Percentiles rank a stretch among this genome's conserved stretches.
phyloP scores from a whole-genome alignment of 1,140 invertebrate genomes.

The Rhynchophorus ferrugineus region DNA sequence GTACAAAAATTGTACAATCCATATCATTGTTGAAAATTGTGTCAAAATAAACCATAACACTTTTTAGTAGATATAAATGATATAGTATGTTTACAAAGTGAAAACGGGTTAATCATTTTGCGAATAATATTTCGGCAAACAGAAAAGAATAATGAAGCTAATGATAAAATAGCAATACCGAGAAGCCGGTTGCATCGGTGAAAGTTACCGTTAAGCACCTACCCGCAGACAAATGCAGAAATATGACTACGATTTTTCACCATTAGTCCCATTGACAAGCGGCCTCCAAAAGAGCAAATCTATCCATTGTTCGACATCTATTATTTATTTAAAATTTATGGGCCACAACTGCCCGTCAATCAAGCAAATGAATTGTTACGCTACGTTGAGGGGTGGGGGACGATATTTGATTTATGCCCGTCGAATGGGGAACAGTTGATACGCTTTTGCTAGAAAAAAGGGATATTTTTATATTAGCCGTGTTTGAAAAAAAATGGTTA shows the following conservation, averaged over 20 bases:
- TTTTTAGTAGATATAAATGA: too few relatives aligned
- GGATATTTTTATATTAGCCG: neutral
- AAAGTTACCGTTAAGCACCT: neutral
- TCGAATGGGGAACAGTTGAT: neutral
- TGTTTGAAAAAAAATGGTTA: neutral
- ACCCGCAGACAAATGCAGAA: constrained; percentile 12
- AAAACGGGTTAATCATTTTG: too few relatives aligned
- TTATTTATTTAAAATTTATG: constrained; percentile 24
- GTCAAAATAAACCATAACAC: too few relatives aligned
- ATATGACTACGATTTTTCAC: constrained; percentile 21
- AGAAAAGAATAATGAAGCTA: too few relatives aligned
- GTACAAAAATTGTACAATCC: too few relatives aligned
- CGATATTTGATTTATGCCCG: constrained; percentile 7
- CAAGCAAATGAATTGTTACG: constrained; percentile 19
- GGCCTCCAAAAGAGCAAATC: constrained; percentile 13
- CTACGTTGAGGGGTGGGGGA: constrained; percentile 6
- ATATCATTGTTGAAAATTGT: too few relatives aligned
- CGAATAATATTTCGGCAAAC: too few relatives aligned
- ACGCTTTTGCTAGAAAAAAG: neutral
- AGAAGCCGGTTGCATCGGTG: neutral
- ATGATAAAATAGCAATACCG: neutral
- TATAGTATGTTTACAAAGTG: too few relatives aligned
- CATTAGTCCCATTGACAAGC: constrained; percentile 19
- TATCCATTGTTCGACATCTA: constrained; percentile 20
- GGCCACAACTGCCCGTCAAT: constrained; percentile 19